These are phyloP conservation scores for Elachura formosa DNA, from an alignment of 2,113 vertebrate species.

Conservation along the genomic window DNA sequence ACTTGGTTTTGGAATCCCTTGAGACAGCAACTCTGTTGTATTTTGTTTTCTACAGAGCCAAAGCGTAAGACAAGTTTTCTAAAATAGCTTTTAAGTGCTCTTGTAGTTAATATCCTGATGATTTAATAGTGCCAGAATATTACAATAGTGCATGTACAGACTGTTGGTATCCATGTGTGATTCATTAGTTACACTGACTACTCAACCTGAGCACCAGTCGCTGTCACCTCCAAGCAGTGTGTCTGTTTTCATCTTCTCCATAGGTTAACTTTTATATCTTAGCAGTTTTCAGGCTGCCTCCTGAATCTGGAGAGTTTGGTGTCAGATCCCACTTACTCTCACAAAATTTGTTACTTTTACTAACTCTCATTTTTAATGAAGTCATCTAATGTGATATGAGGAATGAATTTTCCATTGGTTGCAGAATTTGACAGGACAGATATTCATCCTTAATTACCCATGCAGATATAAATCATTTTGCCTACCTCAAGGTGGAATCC, in stretches of 20 bases:
- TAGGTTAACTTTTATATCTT: background rate
- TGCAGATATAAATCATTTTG: slow-evolving; percentile 41
- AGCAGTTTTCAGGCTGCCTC: background rate
- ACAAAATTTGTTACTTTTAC: background rate
- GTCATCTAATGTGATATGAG: background rate
- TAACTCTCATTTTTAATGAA: slow-evolving; percentile 9
- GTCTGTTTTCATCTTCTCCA: slow-evolving; percentile 3
- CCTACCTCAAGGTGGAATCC: slow-evolving; percentile 40
- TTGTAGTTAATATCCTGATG: background rate
- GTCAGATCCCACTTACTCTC: background rate
- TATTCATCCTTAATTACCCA: background rate
- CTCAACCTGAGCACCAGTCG: background rate
- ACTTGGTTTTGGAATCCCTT: background rate
- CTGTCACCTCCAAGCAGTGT: background rate
- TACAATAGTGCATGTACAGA: background rate
- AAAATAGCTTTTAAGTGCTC: background rate
- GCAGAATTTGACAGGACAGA: background rate
- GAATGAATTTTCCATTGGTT: background rate
- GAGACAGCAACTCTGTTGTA: background rate
- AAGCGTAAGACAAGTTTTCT: background rate
- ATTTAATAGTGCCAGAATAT: background rate
- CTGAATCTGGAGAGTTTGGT: background rate
- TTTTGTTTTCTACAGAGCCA: background rate
- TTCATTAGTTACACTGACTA: background rate
- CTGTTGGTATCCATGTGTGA: background rate